Conservation (phyloP, 2,888 invertebrate species). For the Ganaspis brasiliensis region DNA sequence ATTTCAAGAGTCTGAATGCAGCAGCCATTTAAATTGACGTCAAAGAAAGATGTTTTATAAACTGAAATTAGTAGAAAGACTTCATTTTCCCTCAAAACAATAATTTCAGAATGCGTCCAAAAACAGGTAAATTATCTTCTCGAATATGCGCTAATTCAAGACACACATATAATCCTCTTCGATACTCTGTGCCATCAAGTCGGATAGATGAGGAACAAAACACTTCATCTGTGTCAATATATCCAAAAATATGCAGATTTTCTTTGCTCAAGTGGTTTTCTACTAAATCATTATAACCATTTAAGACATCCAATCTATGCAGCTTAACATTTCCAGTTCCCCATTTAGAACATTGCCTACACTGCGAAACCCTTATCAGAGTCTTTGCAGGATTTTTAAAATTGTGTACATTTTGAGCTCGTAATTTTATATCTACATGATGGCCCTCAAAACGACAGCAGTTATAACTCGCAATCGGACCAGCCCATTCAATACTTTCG, state of each 20-base stretch:
- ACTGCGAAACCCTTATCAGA: slow-evolving; percentile 51
- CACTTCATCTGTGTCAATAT: slow-evolving; percentile 12
- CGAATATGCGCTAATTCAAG: slow-evolving; percentile 1
- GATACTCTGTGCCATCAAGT: slow-evolving; percentile 27
- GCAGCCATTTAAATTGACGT: slow-evolving; percentile 50
- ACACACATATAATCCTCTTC: slow-evolving; percentile 21
- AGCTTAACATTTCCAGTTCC: slow-evolving; percentile 40
- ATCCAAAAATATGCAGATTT: slow-evolving; percentile 14
- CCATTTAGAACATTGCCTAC: slow-evolving; percentile 48
- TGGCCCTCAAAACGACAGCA: slow-evolving; percentile 63
- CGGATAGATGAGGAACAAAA: slow-evolving; percentile 6
- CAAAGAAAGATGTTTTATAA: slow-evolving; percentile 41
- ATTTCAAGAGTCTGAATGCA: slow-evolving; percentile 33
- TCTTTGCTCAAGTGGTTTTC: neutral
- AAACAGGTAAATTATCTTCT: slow-evolving; percentile 48
- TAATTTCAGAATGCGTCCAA: slow-evolving; percentile 51
- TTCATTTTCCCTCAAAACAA: slow-evolving; percentile 40
- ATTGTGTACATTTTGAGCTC: slow-evolving; percentile 58
- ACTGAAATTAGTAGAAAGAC: slow-evolving; percentile 36
- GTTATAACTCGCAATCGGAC: slow-evolving; percentile 54
- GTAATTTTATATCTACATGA: slow-evolving; percentile 54
- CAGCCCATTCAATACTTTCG: slow-evolving; percentile 26
- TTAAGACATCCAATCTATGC: neutral
- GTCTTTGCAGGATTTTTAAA: slow-evolving; percentile 60
- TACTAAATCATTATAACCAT: too few species aligned